phyloP scores from a whole-genome alignment of 2,797 vertebrate species.

The Acrossocheilus wenchowensis region DNA sequence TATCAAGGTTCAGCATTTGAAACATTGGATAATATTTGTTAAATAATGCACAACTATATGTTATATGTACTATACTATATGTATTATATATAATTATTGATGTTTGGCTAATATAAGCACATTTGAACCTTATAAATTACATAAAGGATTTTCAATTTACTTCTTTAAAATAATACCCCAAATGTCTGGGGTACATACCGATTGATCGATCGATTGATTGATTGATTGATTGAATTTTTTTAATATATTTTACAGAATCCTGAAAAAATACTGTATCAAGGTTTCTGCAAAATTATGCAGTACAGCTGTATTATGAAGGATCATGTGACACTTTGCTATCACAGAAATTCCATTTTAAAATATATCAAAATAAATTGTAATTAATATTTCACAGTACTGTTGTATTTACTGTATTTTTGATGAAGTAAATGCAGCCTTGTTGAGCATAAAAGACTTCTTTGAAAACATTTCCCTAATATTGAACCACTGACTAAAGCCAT shows the following conservation, averaged over 20 bases:
- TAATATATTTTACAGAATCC: no score
- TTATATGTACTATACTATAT: no score
- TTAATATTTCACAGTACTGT: background rate
- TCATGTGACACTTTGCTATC: background rate
- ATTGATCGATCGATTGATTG: no score
- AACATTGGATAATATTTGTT: background rate
- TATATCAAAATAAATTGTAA: background rate
- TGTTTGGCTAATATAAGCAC: background rate
- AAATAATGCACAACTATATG: background rate
- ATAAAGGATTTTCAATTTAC: background rate
- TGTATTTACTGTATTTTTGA: background rate
- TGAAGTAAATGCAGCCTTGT: background rate
- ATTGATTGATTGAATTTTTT: background rate
- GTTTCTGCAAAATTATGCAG: background rate
- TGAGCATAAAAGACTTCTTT: background rate
- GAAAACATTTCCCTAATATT: no score
- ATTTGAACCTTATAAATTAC: background rate
- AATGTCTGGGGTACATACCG: background rate
- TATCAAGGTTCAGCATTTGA: background rate
- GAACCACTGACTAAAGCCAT: no score
- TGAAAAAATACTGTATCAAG: background rate
- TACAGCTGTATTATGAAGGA: background rate
- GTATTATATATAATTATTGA: background rate
- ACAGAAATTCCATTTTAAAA: background rate
- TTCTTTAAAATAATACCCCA: background rate